A percentile compares a stretch with the other conserved stretches of the same genome.
These are phyloP conservation scores for Cyprinodon tularosa DNA, from an alignment of 2,113 vertebrate genomes.

Conservation along the genomic window DNA sequence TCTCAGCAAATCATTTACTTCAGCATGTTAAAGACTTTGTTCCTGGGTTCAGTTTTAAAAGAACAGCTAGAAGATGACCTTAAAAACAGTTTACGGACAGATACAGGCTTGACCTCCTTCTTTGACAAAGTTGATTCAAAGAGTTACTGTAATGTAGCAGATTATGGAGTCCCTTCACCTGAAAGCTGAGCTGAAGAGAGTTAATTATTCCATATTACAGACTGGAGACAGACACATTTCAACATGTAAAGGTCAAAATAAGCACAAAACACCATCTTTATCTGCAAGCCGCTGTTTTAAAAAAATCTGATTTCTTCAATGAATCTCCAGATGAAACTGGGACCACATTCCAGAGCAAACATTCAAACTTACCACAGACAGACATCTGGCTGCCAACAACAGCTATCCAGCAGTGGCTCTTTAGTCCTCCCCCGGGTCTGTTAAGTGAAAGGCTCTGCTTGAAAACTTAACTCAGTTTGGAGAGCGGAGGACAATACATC, in stretches of 20 bases:
- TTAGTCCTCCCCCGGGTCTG: conserved; percentile 37
- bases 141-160: neutral
- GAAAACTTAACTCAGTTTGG: conserved; percentile 48
- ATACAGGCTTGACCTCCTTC: neutral
- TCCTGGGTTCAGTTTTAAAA: neutral
- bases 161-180: too few relatives aligned
- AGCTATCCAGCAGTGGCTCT: conserved; percentile 33
- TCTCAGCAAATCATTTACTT: conserved; percentile 7
- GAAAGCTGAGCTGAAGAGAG: neutral
- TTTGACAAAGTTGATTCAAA: conserved; percentile 16
- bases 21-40: neutral
- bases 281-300: neutral
- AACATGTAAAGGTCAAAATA: neutral
- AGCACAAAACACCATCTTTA: neutral
- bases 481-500: conserved; percentile 60
- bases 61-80: neutral
- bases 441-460: conserved; percentile 31
- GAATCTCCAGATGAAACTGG: conserved; percentile 14
- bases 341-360: conserved; percentile 45
- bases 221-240: neutral
- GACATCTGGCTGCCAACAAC: conserved; percentile 48
- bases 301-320: neutral
- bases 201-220: neutral
- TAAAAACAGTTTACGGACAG: conserved; percentile 10
- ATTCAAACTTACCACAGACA: conserved; percentile 69